Base-by-base conservation (phyloP, 2,797 vertebrate species). In the Arnoldichthys spilopterus region DNA sequence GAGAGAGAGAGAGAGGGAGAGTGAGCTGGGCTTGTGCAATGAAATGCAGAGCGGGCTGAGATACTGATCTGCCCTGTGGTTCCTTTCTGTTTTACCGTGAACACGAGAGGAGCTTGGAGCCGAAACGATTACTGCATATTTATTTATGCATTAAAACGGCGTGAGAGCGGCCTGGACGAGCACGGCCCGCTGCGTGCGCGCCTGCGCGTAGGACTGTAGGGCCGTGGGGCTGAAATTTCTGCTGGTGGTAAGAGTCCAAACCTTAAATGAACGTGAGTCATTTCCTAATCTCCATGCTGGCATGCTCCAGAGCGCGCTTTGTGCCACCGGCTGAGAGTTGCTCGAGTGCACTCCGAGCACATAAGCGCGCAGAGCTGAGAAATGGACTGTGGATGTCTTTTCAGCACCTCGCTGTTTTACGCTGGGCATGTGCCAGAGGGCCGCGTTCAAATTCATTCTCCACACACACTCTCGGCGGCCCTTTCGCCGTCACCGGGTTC, bases 31-130 rank as follows among this genome's bases (percentile, higher is more conserved):
- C 13, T 54, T 45, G 66, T 64, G 45, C 63, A 61, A 1, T 24
- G 13, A 75, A 30, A 82, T 68, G 73, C 53, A 32, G n/a, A n/a
- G 24, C 63, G 6, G 26, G n/a, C 59, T 47, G 75, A 69, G 54
- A 64, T 72, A 56, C 49, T 68, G n/a, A 72, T 78, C 67, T 69
- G 69, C 54, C 64, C 49, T 16, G 11, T 66, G 45, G 64, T 30
- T 40, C 12, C 9, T 69, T 30, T 40, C 43, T 69, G 68, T 7
- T 69, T 74, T 30, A 40, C 45, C 24, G 32, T 28, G 30, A 64
- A 54, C 47, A 24, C 37, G n/a, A 79, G 59, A 49, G 32, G 49
- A 34, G 34, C 62, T 62, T 20, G 16, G 59, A 62, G 59, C 59
- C 18, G 6, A 7, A 34, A 34, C 34, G 28, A 62, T 32, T 34